Evolutionary conservation across 2,888 invertebrate genomes (phyloP).

Genomic region (Lampropteryx suffumata): DNA sequence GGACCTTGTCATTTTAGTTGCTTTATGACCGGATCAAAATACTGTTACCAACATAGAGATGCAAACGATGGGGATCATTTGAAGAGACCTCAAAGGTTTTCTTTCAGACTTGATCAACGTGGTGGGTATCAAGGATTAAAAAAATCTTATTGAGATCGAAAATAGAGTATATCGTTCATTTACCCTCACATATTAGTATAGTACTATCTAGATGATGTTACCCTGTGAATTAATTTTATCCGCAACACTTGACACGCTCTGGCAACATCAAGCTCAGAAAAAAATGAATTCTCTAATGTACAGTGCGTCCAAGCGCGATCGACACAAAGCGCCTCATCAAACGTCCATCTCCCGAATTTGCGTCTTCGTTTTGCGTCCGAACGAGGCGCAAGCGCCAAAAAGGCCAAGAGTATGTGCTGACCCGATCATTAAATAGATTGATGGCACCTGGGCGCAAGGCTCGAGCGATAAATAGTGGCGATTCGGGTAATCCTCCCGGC

Average conservation of each 20-base stretch:
- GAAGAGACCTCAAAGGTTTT: conserved; percentile 3
- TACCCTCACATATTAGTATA: too few relatives aligned
- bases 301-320: conserved; percentile 68
- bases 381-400: conserved; percentile 64
- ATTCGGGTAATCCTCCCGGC: conserved; percentile 80
- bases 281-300: conserved; percentile 31
- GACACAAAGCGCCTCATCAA: conserved; percentile 82
- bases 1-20: conserved; percentile 28
- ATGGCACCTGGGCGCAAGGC: conserved; percentile 82
- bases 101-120: conserved; percentile 4
- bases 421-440: conserved; percentile 83
- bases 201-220: too few relatives aligned
- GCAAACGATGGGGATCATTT: conserved; percentile 13
- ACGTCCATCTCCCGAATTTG: conserved; percentile 73
- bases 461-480: conserved; percentile 82
- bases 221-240: neutral
- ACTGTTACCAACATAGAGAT: conserved; percentile 16
- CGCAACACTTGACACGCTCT: conserved; percentile 1
- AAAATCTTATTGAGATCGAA: too few relatives aligned
- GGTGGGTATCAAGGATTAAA: conserved; percentile 1
- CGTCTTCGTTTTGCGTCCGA: conserved; percentile 66
- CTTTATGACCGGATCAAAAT: conserved; percentile 27
- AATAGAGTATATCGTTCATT: neutral
- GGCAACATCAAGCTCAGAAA: neutral
- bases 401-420: conserved; percentile 79